Conservation (phyloP, 2,113 vertebrate genomes). For the Phrynocephalus versicolor region DNA sequence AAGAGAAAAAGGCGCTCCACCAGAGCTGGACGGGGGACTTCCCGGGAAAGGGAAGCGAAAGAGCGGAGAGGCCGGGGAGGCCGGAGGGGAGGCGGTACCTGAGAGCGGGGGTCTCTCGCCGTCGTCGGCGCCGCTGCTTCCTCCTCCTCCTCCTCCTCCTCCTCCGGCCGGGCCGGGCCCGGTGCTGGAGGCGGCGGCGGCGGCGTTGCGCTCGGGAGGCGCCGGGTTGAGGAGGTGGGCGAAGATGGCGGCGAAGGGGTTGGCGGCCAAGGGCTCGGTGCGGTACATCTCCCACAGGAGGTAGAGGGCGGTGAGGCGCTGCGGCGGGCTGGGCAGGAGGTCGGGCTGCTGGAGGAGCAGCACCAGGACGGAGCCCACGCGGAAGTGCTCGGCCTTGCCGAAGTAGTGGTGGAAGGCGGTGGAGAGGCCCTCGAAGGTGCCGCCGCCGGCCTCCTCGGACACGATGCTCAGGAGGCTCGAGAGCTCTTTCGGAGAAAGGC, state of each 20-base stretch:
- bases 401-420: slow-evolving; percentile 96
- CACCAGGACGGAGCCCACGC: slow-evolving; percentile 92
- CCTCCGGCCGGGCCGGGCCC: slow-evolving; percentile 68
- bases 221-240: slow-evolving; percentile 94
- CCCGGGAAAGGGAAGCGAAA: no score
- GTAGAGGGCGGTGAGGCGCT: slow-evolving; percentile 96
- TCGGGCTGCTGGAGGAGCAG: slow-evolving; percentile 97
- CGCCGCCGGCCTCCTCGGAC: slow-evolving; percentile 93
- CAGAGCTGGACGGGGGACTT: not conserved
- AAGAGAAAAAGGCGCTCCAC: not conserved
- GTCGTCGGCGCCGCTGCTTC: slow-evolving; percentile 79
- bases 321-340: slow-evolving; percentile 90
- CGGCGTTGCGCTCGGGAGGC: slow-evolving; percentile 80
- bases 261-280: slow-evolving; percentile 94
- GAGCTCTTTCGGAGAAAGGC: slow-evolving; percentile 92
- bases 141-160: not conserved
- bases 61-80: no score
- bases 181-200: slow-evolving; percentile 69
- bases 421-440: slow-evolving; percentile 93
- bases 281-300: slow-evolving; percentile 99
- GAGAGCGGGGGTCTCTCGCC: slow-evolving; percentile 87
- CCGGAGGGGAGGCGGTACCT: slow-evolving; percentile 68
- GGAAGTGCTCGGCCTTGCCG: slow-evolving; percentile 94
- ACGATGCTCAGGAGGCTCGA: slow-evolving; percentile 93
- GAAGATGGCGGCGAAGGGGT: slow-evolving; percentile 96